Base-by-base conservation (phyloP, 2,797 vertebrate species). In the Micrastur ruficollis region DNA sequence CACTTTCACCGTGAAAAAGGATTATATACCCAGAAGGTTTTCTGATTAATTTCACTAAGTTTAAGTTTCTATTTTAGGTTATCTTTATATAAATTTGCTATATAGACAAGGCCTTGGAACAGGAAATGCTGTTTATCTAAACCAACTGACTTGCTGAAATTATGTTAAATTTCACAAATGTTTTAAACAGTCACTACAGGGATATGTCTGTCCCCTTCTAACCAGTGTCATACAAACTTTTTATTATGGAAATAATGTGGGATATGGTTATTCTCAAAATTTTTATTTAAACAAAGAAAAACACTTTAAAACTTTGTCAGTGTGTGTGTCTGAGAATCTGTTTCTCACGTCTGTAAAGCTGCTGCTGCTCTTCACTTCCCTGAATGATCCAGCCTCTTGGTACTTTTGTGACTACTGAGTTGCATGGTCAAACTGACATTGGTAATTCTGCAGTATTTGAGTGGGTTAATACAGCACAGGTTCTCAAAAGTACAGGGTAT, bases 231-330 rank as follows among this genome's bases (percentile, higher is more conserved):
- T 66, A 65, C 61, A 79, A 40, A 53, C 29, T 56, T 89, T 81
- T 87, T 85, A 58, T 36, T 62, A 85, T 44, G 76, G 31, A 62
- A 86, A 47, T 81, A 47, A 81, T 50, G 31, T 63, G 56, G 47
- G 14, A 29, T 65, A 26, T 27, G 19, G 27, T 86, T 86, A 17
- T 78, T 80, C 36, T 83, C 29, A 81, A 56, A 81, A 66, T 7
- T 73, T 81, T 59, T 94, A 89, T 56, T 97, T 86, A 91, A 95
- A 80, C 8, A 72, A 90, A 82, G 52, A 90, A 95, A 84, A 73
- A 20, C 14, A 32, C 31, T 68, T 86, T 34, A 61, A 81, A 90
- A 85, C 26, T 12, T 91, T 27, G 21, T 36, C 29, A 6, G 27
- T 65, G 66, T 83, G 83, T 80, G 31, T 90, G 75, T 92, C 52